Conservation (phyloP, 1,140 invertebrate genomes). For the Sitodiplosis mosellana region DNA sequence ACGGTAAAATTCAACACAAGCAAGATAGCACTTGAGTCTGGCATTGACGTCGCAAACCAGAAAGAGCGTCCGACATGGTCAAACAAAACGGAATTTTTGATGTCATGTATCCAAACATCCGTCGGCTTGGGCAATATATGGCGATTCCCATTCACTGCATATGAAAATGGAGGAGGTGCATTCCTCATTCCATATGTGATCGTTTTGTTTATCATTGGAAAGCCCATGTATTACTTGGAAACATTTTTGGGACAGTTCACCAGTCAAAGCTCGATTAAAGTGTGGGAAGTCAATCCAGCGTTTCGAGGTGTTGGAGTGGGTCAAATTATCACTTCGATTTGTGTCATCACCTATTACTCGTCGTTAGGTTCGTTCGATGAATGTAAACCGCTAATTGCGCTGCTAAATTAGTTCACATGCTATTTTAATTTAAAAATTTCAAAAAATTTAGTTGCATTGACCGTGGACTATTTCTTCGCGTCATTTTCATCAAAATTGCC, state of each 20-base stretch:
- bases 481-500: conserved; percentile 43
- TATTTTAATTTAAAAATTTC: no score
- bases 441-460: conserved; percentile 59
- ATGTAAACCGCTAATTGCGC: no score
- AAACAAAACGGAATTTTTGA: conserved; percentile 1
- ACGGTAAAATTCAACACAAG: no score
- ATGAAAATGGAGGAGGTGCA: conserved; percentile 48
- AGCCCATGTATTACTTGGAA: conserved; percentile 65
- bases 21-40: neutral
- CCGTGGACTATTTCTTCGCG: conserved; percentile 49
- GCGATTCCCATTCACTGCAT: conserved; percentile 53
- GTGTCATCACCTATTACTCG: conserved; percentile 60
- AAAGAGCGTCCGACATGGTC: neutral
- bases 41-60: neutral
- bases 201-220: conserved; percentile 51
- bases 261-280: conserved; percentile 35
- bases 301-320: conserved; percentile 58
- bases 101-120: conserved; percentile 29
- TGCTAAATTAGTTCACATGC: no score
- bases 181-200: conserved; percentile 55
- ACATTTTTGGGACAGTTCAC: conserved; percentile 46
- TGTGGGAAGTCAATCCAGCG: conserved; percentile 30
- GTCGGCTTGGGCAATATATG: conserved; percentile 65
- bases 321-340: conserved; percentile 50
- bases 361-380: no score